Conservation (phyloP, 53 echinoderm and acorn worm genomes). For the Mesocentrotus franciscanus region DNA sequence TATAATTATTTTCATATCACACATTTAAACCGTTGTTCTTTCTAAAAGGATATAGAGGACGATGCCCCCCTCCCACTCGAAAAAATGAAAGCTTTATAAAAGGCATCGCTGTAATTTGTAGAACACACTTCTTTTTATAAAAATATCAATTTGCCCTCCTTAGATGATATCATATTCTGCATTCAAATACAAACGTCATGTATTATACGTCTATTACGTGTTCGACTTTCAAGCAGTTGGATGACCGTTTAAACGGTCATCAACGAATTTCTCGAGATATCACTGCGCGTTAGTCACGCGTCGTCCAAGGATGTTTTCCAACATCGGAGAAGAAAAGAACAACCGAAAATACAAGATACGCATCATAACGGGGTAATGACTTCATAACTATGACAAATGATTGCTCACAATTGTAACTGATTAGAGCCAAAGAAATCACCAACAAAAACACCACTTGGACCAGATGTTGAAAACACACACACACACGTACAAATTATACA, state of each 20-base stretch:
- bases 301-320: not conserved
- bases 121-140: too few relatives aligned
- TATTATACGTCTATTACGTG: not conserved
- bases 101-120: too few relatives aligned
- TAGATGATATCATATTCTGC: not conserved
- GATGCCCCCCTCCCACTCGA: too few relatives aligned
- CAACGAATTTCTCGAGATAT: not conserved
- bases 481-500: not conserved
- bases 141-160: not conserved
- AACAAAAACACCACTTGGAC: not conserved
- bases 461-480: slow-evolving; percentile 3
- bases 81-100: too few relatives aligned
- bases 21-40: too few relatives aligned
- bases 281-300: not conserved
- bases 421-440: not conserved
- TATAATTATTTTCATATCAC: too few relatives aligned
- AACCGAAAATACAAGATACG: not conserved
- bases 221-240: not conserved
- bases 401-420: slow-evolving; percentile 43
- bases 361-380: slow-evolving; percentile 24
- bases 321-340: not conserved
- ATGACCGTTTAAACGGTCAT: slow-evolving; percentile 35
- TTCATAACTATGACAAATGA: slow-evolving; percentile 45
- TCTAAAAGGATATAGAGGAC: too few relatives aligned
- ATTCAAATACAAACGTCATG: too few relatives aligned